These are phyloP conservation scores for Climacteris rufus DNA, from an alignment of 2,113 vertebrate genomes.

Conservation along the genomic window DNA sequence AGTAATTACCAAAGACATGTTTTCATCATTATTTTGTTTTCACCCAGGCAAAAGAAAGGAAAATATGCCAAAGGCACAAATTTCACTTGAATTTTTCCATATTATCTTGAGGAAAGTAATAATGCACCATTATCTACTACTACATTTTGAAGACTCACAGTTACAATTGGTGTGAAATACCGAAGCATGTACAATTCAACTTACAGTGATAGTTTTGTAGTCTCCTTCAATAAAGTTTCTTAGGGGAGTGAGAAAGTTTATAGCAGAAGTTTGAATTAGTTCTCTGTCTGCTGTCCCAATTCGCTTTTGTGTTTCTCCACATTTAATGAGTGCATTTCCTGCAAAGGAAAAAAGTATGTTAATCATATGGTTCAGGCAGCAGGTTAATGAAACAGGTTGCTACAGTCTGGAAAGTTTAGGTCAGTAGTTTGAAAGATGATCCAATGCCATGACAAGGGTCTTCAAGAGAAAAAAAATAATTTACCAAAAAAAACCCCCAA, in stretches of 20 bases:
- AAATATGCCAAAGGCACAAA: neutral
- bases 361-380: neutral
- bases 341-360: constrained; percentile 21
- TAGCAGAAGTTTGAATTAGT: constrained; percentile 90
- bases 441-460: neutral
- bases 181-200: constrained; percentile 49
- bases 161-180: neutral
- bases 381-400: neutral
- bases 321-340: constrained; percentile 97
- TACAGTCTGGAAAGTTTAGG: neutral
- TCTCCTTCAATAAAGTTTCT: constrained; percentile 98
- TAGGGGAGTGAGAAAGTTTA: constrained; percentile 96
- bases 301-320: constrained; percentile 94
- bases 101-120: neutral
- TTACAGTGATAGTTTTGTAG: constrained; percentile 98
- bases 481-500: neutral
- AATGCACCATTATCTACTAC: neutral
- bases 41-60: neutral
- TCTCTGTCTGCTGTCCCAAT: constrained; percentile 94
- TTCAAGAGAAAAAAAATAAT: neutral
- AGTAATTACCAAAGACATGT: neutral
- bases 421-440: neutral
- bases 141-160: neutral
- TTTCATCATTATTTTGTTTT: neutral
- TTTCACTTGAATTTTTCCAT: neutral